Base-by-base conservation (phyloP, 2,113 vertebrate species). In the Macaca nemestrina region DNA sequence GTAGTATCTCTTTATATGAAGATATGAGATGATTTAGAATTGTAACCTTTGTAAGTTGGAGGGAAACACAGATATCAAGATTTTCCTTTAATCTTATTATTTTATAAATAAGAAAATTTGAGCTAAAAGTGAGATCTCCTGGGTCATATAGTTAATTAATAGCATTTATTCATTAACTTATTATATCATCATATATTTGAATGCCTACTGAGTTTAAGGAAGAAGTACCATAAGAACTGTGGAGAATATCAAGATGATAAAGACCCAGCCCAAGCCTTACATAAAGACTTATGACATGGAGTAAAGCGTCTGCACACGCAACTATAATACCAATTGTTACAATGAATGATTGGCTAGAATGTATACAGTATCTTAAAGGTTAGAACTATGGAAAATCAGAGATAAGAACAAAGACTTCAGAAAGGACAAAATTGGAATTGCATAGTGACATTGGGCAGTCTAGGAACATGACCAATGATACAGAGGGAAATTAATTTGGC, bases 41-140 rank as follows among this genome's bases (percentile, higher is more conserved):
- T 25, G 55, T 59, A 95, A 81, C 12, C 27, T 79, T 91, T 89
- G 67, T 61, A 92, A 94, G 32, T 64, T 76, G 35, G 61, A 93
- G 61, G 18, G 22, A 83, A 90, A 67, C 11, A 70, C 22, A 90
- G 30, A 86, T 73, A 87, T 50, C 35, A 75, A 78, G 78, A 59
- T 48, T 67, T 30, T 90, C 50, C 27, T 67, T 81, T 6, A 80
- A 48, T 2, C 30, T 92, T 86, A 35, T 84, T 80, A 61, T 89
- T 90, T 95, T 38, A 61, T 40, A 94, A 95, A 96, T 52, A 93
- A 80, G 12, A 50, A 94, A 88, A 90, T 50, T 88, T 6, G 73
- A 96, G 13, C 23, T 10, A 40, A 76, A 93, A 50, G 12, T 73
- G 40, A 76, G 32, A 92, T 61, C 76, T 83, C 25, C 43, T 91